Percentiles rank a stretch among this genome's conserved stretches.
phyloP scores from a whole-genome alignment of 2,888 invertebrate species.

The Cybosia mesomella region DNA sequence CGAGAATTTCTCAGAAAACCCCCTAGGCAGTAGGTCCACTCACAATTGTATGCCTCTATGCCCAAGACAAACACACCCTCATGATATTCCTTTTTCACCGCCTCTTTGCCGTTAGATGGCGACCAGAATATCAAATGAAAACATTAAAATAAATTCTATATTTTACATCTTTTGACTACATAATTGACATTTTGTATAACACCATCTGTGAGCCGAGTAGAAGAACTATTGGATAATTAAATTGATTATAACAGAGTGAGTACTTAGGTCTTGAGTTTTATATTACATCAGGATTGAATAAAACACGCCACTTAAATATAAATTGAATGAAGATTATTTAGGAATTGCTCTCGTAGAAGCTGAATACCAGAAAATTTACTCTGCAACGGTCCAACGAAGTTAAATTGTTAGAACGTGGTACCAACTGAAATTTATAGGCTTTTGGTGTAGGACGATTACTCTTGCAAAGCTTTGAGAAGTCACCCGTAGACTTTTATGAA shows the following conservation, averaged over 20 bases:
- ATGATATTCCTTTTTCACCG: no score
- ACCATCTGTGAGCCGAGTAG: no score
- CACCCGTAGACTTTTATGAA: slow-evolving; percentile 41
- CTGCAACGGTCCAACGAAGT: slow-evolving; percentile 52
- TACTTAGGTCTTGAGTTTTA: background rate
- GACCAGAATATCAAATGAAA: no score
- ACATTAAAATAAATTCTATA: no score
- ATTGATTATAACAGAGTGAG: background rate
- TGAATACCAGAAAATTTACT: slow-evolving; percentile 55
- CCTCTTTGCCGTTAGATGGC: no score
- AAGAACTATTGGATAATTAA: no score
- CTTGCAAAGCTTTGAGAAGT: slow-evolving; percentile 47
- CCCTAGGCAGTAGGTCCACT: no score
- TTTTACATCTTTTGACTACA: no score
- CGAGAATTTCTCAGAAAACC: no score
- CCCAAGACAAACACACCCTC: no score
- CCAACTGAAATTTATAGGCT: slow-evolving; percentile 53
- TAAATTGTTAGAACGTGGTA: slow-evolving; percentile 56
- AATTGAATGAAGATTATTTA: slow-evolving; percentile 78
- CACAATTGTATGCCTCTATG: no score
- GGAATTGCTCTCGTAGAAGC: slow-evolving; percentile 59
- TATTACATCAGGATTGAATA: slow-evolving; percentile 39
- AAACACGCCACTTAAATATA: slow-evolving; percentile 41
- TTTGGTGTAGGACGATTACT: slow-evolving; percentile 45
- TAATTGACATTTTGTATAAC: no score